Evolutionary conservation across 1,140 invertebrate genomes (phyloP).

Genomic region (Subanguina moxae): DNA sequence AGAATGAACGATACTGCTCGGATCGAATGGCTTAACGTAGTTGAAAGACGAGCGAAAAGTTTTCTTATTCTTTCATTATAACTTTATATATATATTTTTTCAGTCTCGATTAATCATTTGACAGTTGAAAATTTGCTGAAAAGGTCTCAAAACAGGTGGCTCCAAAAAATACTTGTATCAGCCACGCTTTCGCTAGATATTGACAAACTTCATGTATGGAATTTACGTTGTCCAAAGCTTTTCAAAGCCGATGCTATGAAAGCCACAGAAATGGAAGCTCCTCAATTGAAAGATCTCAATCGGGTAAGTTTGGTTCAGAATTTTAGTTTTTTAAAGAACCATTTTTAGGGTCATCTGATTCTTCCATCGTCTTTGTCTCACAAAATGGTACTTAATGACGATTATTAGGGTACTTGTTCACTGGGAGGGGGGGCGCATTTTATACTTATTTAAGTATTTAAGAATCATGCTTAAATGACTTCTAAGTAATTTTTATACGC

Average conservation of each 20-base stretch:
- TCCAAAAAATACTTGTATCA: slow-evolving; percentile 89
- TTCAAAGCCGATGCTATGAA: slow-evolving; percentile 69
- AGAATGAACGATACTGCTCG: slow-evolving; percentile 34
- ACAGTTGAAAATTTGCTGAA: slow-evolving; percentile 22
- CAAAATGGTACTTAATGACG: slow-evolving; percentile 42
- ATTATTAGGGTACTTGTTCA: too few relatives aligned
- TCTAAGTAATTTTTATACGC: too few relatives aligned
- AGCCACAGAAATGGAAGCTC: slow-evolving; percentile 2
- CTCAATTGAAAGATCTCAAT: background rate
- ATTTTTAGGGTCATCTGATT: background rate
- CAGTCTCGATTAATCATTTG: slow-evolving; percentile 13
- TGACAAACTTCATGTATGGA: slow-evolving; percentile 80
- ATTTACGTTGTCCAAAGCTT: slow-evolving; percentile 82
- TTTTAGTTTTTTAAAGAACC: too few relatives aligned
- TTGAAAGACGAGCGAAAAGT: slow-evolving; percentile 44
- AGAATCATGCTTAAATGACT: too few relatives aligned
- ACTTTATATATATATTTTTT: background rate
- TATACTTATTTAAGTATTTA: too few relatives aligned
- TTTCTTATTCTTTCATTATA: background rate
- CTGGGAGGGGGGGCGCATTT: too few relatives aligned
- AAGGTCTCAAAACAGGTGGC: slow-evolving; percentile 47
- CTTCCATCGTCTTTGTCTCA: slow-evolving; percentile 34
- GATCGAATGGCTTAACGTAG: slow-evolving; percentile 42
- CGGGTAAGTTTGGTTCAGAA: too few relatives aligned
- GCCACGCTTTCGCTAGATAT: slow-evolving; percentile 88